A percentile compares a stretch with the other conserved stretches of the same genome.
phyloP scores from a whole-genome alignment of 2,888 invertebrate species.

The Eilema sororculum region DNA sequence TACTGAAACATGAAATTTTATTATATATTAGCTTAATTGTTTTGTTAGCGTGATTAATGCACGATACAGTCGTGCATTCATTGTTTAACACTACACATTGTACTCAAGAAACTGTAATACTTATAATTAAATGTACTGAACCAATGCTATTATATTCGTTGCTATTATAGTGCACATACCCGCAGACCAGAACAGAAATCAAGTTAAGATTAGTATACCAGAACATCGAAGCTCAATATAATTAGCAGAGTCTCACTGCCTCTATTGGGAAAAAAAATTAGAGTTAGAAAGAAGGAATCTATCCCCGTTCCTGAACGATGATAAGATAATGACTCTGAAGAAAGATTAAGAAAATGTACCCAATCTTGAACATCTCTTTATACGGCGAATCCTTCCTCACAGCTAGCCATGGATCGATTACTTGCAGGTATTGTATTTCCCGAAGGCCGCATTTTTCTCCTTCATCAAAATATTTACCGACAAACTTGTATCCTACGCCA shows the following conservation, averaged over 20 bases:
- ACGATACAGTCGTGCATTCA: no score
- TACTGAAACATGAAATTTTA: slow-evolving; percentile 57
- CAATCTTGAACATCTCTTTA: slow-evolving; percentile 88
- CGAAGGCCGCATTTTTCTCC: slow-evolving; percentile 90
- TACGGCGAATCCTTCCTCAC: slow-evolving; percentile 88
- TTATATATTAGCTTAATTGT: not conserved
- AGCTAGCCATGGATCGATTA: slow-evolving; percentile 89
- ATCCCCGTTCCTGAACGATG: not conserved
- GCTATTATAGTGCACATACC: not conserved
- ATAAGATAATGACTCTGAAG: not conserved
- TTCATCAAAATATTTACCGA: slow-evolving; percentile 89
- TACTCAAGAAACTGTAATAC: no score
- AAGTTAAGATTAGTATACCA: no score
- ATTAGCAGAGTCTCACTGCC: no score
- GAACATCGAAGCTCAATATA: no score
- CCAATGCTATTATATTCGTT: not conserved
- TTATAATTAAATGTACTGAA: not conserved
- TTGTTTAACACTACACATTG: not conserved
- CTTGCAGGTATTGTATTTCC: slow-evolving; percentile 89
- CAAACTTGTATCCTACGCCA: slow-evolving; percentile 89
- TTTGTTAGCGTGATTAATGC: not conserved
- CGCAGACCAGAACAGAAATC: not conserved
- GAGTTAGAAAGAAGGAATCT: not conserved
- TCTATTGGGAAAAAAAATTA: no score
- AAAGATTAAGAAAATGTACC: slow-evolving; percentile 67